These are phyloP conservation scores for Notocelia uddmanniana DNA, from an alignment of 2,888 invertebrate genomes.

Conservation along the genomic window DNA sequence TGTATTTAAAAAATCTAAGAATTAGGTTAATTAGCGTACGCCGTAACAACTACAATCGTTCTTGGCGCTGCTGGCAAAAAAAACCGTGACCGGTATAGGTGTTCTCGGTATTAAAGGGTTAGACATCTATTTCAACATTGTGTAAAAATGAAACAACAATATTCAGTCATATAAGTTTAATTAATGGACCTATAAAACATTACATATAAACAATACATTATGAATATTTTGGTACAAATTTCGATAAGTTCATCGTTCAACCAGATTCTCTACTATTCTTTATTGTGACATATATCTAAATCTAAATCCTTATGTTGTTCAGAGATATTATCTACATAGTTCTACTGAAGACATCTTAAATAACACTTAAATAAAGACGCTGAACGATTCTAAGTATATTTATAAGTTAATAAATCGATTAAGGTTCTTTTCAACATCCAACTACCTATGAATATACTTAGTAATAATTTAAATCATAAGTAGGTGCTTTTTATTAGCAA, in stretches of 20 bases:
- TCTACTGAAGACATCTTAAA: constrained; percentile 10
- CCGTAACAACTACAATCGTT: too few relatives aligned
- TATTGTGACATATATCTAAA: constrained; percentile 21
- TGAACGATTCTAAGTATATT: constrained; percentile 3
- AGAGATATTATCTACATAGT: constrained; percentile 19
- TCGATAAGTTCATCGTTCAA: constrained; percentile 11
- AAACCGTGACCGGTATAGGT: not conserved
- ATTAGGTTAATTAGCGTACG: too few relatives aligned
- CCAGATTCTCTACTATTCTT: constrained; percentile 19
- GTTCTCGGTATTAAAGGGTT: not conserved
- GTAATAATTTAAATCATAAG: not conserved
- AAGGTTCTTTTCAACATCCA: not conserved
- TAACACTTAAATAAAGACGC: constrained; percentile 19
- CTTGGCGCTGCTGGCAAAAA: too few relatives aligned
- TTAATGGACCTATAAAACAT: constrained; percentile 53
- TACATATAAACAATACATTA: constrained; percentile 40
- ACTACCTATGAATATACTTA: too few relatives aligned
- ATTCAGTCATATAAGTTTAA: constrained; percentile 55
- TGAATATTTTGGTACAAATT: constrained; percentile 36
- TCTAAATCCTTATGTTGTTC: constrained; percentile 16
- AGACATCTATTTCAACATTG: not conserved
- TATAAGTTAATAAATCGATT: not conserved
- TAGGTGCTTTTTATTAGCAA: not conserved
- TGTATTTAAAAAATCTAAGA: too few relatives aligned
- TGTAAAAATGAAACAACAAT: constrained; percentile 46